Evolutionary conservation across 2,888 invertebrate genomes (phyloP).

Genomic region (Drosophila neonasuta): DNA sequence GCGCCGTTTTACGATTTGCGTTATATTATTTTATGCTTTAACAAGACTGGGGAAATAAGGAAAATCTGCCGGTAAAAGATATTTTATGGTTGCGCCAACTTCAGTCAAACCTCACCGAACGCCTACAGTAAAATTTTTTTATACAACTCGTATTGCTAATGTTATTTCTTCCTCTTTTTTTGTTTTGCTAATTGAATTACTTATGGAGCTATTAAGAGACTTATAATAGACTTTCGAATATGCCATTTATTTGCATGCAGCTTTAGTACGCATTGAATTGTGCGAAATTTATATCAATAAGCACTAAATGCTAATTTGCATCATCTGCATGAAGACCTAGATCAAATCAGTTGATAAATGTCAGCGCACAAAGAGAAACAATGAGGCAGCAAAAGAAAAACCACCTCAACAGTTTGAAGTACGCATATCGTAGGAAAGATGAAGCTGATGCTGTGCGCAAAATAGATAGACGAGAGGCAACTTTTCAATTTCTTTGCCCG

Average conservation of each 20-base stretch:
- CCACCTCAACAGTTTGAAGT: conserved; percentile 13
- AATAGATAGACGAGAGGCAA: conserved; percentile 30
- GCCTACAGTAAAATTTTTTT: too few relatives aligned
- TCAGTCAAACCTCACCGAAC: not conserved
- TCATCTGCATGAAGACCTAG: conserved; percentile 23
- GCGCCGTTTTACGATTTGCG: not conserved
- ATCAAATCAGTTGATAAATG: conserved; percentile 61
- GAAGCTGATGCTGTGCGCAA: conserved; percentile 42
- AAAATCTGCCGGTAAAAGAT: not conserved
- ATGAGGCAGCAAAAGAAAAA: conserved; percentile 5
- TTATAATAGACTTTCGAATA: not conserved
- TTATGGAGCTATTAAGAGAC: too few relatives aligned
- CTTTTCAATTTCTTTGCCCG: conserved; percentile 54
- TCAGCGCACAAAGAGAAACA: conserved; percentile 15
- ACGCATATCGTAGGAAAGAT: conserved; percentile 11
- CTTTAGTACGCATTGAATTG: conserved; percentile 1
- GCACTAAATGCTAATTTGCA: conserved; percentile 20
- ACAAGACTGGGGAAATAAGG: not conserved
- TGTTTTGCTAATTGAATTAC: too few relatives aligned
- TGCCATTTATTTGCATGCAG: not conserved
- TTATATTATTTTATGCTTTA: not conserved
- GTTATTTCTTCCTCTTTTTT: too few relatives aligned
- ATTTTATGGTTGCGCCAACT: conserved; percentile 9
- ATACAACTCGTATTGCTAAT: too few relatives aligned
- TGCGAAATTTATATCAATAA: conserved; percentile 26